phyloP scores from a whole-genome alignment of 2,797 vertebrate species.

The Clarias platycephalus region DNA sequence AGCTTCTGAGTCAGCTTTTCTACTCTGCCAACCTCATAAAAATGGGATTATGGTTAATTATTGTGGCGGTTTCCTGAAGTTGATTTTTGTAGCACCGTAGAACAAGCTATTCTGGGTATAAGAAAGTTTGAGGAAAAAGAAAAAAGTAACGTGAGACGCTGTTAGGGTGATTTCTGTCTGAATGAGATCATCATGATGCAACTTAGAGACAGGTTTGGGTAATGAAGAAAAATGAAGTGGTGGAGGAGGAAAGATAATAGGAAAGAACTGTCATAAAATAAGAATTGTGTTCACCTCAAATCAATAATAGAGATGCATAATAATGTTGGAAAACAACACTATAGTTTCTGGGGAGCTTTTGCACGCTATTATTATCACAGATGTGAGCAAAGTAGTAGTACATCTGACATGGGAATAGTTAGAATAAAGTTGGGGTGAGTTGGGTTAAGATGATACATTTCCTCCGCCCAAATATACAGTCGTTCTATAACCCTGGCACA shows the following conservation, averaged over 20 bases:
- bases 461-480: no score
- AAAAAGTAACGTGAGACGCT: slow-evolving; percentile 20
- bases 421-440: not conserved
- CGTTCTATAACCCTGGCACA: not conserved
- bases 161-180: slow-evolving; percentile 35
- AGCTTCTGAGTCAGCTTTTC: slow-evolving; percentile 46
- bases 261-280: slow-evolving; percentile 22
- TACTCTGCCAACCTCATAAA: slow-evolving; percentile 58
- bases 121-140: slow-evolving; percentile 44
- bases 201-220: slow-evolving; percentile 37
- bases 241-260: slow-evolving; percentile 18
- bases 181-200: slow-evolving; percentile 45
- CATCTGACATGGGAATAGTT: not conserved
- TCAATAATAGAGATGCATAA: not conserved
- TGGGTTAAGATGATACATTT: not conserved
- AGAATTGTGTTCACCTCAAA: not conserved
- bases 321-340: slow-evolving; percentile 16
- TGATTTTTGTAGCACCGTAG: slow-evolving; percentile 49
- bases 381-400: slow-evolving; percentile 2
- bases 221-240: slow-evolving; percentile 44
- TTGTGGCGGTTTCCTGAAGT: slow-evolving; percentile 51
- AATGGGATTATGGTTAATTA: slow-evolving; percentile 61
- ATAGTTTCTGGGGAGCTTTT: not conserved
- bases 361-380: not conserved
- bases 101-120: slow-evolving; percentile 46